Conservation (phyloP, 2,797 vertebrate species). For the Acropternis orthonyx region DNA sequence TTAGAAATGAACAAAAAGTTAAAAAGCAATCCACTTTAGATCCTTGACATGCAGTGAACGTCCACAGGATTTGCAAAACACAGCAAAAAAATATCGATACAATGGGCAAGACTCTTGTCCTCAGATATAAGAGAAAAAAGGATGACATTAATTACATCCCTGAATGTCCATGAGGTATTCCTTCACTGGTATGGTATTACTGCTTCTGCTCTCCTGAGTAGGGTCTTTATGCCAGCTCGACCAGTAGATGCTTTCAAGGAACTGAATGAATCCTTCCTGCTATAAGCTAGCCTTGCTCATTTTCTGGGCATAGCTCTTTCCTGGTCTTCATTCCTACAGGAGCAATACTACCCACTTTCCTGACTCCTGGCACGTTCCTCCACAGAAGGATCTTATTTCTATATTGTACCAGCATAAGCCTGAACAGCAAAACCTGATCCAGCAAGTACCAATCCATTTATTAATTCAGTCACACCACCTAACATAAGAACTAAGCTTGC, state of each 20-base stretch:
- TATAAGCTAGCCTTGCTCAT: neutral
- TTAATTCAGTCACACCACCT: neutral
- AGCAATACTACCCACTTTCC: neutral
- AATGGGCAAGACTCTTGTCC: neutral
- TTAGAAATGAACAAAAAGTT: neutral
- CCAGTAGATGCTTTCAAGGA: neutral
- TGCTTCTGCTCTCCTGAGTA: neutral
- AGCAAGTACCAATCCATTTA: neutral
- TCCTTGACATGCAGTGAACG: neutral
- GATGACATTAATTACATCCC: slow-evolving; percentile 29
- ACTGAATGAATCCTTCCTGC: neutral
- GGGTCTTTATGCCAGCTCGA: neutral
- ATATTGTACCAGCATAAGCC: neutral
- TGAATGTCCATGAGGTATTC: slow-evolving; percentile 56
- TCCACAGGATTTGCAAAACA: neutral
- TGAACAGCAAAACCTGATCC: neutral
- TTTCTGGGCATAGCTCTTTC: neutral
- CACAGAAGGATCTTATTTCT: neutral
- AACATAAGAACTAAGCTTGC: neutral
- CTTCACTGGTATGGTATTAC: neutral
- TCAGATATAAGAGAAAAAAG: neutral
- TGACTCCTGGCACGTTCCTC: neutral
- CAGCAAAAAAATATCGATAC: neutral
- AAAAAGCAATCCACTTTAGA: neutral
- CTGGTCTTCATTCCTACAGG: neutral